Evolutionary conservation across 1,140 invertebrate species (phyloP).

Genomic region (Zaprionus africanus): DNA sequence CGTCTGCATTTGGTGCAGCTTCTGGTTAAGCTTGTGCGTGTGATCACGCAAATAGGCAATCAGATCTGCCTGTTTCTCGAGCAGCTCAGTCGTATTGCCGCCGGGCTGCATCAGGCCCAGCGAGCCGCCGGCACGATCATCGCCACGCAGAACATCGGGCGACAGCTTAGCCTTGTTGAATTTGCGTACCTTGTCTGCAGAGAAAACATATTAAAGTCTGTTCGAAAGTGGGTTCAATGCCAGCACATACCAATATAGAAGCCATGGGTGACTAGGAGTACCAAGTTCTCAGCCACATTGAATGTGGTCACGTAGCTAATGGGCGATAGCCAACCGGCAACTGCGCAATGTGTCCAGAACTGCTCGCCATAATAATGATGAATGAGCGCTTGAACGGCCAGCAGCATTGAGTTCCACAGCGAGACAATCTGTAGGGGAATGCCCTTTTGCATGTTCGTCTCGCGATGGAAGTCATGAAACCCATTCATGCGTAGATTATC

Average conservation of each 20-base stretch:
- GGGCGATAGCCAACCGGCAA: slow-evolving; percentile 86
- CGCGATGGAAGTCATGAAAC: slow-evolving; percentile 89
- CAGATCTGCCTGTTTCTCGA: slow-evolving; percentile 88
- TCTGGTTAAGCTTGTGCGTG: slow-evolving; percentile 85
- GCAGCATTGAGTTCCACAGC: slow-evolving; percentile 87
- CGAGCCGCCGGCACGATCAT: slow-evolving; percentile 85
- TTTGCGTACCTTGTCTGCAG: slow-evolving; percentile 86
- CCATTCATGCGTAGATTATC: slow-evolving; percentile 87
- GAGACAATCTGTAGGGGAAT: slow-evolving; percentile 88
- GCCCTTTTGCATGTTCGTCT: slow-evolving; percentile 86
- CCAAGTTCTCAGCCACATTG: slow-evolving; percentile 86
- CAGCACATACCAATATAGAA: slow-evolving; percentile 86
- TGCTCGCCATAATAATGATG: slow-evolving; percentile 87
- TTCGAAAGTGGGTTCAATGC: background rate
- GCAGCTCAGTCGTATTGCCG: slow-evolving; percentile 86
- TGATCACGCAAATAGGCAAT: slow-evolving; percentile 85
- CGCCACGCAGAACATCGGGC: slow-evolving; percentile 86
- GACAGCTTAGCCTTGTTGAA: slow-evolving; percentile 86
- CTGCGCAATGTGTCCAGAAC: slow-evolving; percentile 86
- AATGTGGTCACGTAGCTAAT: slow-evolving; percentile 86
- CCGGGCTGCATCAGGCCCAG: slow-evolving; percentile 86
- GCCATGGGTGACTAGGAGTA: slow-evolving; percentile 86
- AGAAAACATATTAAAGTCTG: background rate
- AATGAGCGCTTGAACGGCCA: slow-evolving; percentile 87
- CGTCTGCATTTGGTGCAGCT: slow-evolving; percentile 84